Base-by-base conservation (phyloP, 1,140 invertebrate species). In the Apis laboriosa region DNA sequence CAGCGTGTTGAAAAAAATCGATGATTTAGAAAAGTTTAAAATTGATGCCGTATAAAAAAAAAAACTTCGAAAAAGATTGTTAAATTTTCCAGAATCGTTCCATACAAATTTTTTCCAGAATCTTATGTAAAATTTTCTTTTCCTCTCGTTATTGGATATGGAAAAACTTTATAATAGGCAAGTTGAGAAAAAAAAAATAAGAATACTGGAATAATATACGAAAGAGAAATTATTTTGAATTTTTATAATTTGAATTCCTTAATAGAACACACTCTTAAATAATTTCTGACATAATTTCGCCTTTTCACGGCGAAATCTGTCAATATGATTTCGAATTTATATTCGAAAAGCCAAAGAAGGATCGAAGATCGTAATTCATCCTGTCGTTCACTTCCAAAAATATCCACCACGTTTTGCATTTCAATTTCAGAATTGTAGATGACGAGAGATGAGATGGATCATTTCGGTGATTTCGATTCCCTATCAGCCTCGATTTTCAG, bases 201-300 rank as follows among this genome's bases (percentile, higher is more conserved):
- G 9, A 53, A 19, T 61, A 9, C 13, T n/a, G 28, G 60, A 8
- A 88, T 90, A 81, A 89, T 88, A 86, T 67, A 28, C 67, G 68
- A 68, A 68, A 83, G 3, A 3, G 34, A 34, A 87, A 17, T 28
- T 34, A 13, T 90, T 80, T 84, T 82, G n/a, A 56, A 70, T 74
- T 55, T n/a, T 75, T 68, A n/a, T 78, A 83, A 86, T 7, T 3
- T 34, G 2, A 2, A 58, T 89, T 83, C 73, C 64, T 43, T 0
- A 5, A 49, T 13, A 17, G 56, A 1, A 9, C n/a, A 51, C 21
- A 24, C 61, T 55, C 19, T 21, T 24, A 12, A 9, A 2, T 2
- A 15, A 28, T 43, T 58, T 58, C 28, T 21, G 19, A 58, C 55
- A 19, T n/a, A 19, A 3, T 12, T 1, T 43, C 67, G 21, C 13